Percentiles rank a stretch among this genome's conserved stretches.
These are phyloP conservation scores for Julus scanicus DNA, from an alignment of 2,888 invertebrate species.

Conservation along the genomic window DNA sequence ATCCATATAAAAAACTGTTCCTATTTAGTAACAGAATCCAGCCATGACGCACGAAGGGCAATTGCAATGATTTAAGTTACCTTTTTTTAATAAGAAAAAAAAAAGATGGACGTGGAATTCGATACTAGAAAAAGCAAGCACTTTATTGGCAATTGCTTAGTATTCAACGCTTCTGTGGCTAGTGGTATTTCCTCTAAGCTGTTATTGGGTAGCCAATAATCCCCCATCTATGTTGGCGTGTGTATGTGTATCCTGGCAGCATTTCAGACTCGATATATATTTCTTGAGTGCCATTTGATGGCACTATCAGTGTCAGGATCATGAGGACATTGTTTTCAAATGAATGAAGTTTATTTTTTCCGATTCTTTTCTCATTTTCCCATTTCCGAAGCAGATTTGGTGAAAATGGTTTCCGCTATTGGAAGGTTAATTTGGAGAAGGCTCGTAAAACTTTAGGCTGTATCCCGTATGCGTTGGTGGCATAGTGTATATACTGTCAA, in stretches of 20 bases:
- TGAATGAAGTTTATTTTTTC: conserved; percentile 36
- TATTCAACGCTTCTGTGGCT: conserved; percentile 31
- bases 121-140: not conserved
- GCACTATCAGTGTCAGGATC: conserved; percentile 45
- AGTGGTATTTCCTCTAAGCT: conserved; percentile 41
- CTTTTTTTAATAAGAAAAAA: conserved; percentile 34
- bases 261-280: conserved; percentile 36
- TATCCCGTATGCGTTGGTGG: not conserved
- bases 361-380: conserved; percentile 45
- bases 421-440: conserved; percentile 44
- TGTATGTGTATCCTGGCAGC: conserved; percentile 17
- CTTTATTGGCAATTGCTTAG: conserved; percentile 36
- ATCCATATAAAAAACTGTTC: no score
- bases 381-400: conserved; percentile 45
- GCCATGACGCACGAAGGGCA: no score
- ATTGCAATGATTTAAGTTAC: no score
- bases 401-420: conserved; percentile 47
- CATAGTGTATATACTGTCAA: not conserved
- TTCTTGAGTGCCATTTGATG: conserved; percentile 45
- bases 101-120: not conserved
- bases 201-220: conserved; percentile 45
- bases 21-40: no score
- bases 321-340: conserved; percentile 36
- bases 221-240: not conserved
- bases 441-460: conserved; percentile 37